Conservation (phyloP, 2,888 invertebrate species). For the Polylopha cassiicola region DNA sequence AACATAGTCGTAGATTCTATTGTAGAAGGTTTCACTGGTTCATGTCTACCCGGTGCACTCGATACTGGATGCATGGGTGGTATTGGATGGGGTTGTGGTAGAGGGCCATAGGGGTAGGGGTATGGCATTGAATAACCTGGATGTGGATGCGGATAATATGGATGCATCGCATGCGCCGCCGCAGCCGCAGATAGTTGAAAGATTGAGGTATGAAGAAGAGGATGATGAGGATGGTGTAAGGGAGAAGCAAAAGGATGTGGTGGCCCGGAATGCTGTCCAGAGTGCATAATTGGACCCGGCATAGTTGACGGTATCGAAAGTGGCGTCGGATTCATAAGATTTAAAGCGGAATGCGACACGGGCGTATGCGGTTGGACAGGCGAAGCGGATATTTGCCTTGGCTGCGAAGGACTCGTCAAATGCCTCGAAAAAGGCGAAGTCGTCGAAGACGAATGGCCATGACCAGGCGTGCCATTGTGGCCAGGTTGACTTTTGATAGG, state of each 20-base stretch:
- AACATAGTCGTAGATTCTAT: conserved; percentile 82
- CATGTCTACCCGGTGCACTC: conserved; percentile 66
- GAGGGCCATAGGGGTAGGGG: conserved; percentile 84
- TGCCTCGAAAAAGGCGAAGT: conserved; percentile 73
- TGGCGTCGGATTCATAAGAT: conserved; percentile 78
- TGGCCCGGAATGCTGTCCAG: conserved; percentile 84
- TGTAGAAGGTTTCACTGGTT: conserved; percentile 69
- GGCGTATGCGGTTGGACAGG: conserved; percentile 67
- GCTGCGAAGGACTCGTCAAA: conserved; percentile 68
- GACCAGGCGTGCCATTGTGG: conserved; percentile 59
- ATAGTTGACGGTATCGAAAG: conserved; percentile 80
- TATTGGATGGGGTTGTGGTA: conserved; percentile 85
- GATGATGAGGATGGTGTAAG: conserved; percentile 86
- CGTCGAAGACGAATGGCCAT: conserved; percentile 61
- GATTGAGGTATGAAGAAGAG: conserved; percentile 81
- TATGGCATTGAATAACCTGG: conserved; percentile 83
- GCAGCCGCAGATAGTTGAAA: conserved; percentile 78
- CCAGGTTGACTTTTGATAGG: conserved; percentile 69
- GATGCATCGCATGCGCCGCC: conserved; percentile 81
- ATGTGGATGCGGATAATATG: conserved; percentile 83
- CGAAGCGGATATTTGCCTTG: conserved; percentile 70
- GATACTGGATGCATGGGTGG: conserved; percentile 79
- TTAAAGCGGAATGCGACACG: conserved; percentile 79
- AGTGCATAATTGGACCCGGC: conserved; percentile 84
- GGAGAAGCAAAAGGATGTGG: conserved; percentile 82